Evolutionary conservation across 2,797 vertebrate species (phyloP).

Genomic region (Rhadinocentrus ornatus): DNA sequence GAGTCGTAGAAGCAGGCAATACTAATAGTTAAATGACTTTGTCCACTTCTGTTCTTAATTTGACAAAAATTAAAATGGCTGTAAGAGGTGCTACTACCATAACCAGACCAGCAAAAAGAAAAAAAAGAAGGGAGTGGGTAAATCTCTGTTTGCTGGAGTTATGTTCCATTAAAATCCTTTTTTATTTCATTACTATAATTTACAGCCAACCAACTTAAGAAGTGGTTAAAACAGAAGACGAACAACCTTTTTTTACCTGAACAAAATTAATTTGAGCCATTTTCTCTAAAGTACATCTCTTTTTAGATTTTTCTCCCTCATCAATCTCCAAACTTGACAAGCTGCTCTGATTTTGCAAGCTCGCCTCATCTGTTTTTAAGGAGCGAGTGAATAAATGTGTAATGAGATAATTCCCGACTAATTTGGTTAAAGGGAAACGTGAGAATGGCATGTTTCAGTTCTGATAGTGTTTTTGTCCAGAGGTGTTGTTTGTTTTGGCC

Average conservation of each 20-base stretch:
- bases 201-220: background rate
- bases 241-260: background rate
- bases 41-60: background rate
- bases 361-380: background rate
- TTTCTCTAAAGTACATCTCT: background rate
- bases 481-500: conserved; percentile 41
- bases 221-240: background rate
- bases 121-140: background rate
- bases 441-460: conserved; percentile 11
- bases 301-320: background rate
- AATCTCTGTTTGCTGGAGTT: background rate
- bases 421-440: conserved; percentile 9
- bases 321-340: background rate
- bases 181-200: background rate
- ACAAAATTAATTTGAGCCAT: background rate
- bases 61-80: background rate
- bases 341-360: background rate
- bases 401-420: conserved; percentile 6
- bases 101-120: background rate
- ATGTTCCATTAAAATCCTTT: background rate
- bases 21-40: background rate
- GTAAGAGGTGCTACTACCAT: too few relatives aligned
- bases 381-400: background rate
- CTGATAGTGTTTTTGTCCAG: conserved; percentile 21
- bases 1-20: background rate